Percentiles rank a stretch among this genome's conserved stretches.
Conservation (phyloP, 2,888 invertebrate species). For the Xiphydria camelus region DNA sequence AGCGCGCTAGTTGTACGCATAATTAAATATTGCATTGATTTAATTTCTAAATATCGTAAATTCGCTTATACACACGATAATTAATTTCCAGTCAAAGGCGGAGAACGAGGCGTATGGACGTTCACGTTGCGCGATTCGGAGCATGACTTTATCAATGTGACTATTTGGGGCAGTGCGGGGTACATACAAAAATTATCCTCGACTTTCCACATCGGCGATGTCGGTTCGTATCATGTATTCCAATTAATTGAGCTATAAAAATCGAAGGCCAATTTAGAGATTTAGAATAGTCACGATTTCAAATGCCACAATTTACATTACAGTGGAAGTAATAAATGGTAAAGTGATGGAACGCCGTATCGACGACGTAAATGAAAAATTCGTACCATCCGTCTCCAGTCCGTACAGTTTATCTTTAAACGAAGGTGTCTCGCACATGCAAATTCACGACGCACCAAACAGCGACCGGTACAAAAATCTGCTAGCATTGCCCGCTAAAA, state of each 20-base stretch:
- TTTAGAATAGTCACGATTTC: neutral
- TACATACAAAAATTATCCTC: conserved; percentile 66
- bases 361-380: conserved; percentile 65
- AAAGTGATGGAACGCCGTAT: conserved; percentile 62
- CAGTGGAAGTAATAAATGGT: conserved; percentile 73
- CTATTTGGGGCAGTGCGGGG: conserved; percentile 73
- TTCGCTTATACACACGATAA: neutral
- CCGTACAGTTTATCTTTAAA: conserved; percentile 68
- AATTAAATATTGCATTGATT: conserved; percentile 1
- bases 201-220: conserved; percentile 70
- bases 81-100: conserved; percentile 30
- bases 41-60: neutral
- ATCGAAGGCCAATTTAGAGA: no score
- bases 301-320: neutral
- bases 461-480: conserved; percentile 61
- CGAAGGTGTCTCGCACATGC: conserved; percentile 68
- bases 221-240: conserved; percentile 61
- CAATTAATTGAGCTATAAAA: no score
- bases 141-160: conserved; percentile 73
- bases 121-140: conserved; percentile 77
- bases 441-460: conserved; percentile 63
- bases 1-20: neutral
- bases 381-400: conserved; percentile 69
- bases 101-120: conserved; percentile 70
- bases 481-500: conserved; percentile 68